phyloP scores from a whole-genome alignment of 2,888 invertebrate genomes.

The Belgica antarctica region DNA sequence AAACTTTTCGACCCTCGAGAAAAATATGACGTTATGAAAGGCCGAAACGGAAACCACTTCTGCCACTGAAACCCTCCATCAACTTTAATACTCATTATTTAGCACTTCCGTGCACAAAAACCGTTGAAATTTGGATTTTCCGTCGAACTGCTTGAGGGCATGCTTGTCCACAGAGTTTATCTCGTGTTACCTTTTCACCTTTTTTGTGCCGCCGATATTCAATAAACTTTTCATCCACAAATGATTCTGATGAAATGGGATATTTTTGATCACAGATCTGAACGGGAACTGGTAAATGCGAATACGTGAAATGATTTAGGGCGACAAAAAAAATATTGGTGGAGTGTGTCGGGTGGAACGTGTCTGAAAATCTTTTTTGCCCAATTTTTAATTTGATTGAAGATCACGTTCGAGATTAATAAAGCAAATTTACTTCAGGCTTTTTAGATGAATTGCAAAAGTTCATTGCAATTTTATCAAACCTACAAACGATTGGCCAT shows the following conservation, averaged over 20 bases:
- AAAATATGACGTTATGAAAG: background rate
- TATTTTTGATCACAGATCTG: background rate
- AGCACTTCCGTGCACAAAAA: background rate
- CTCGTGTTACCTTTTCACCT: conserved; percentile 15
- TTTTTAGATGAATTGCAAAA: no score
- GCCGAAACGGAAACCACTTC: conserved; percentile 7
- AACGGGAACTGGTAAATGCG: background rate
- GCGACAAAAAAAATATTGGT: no score
- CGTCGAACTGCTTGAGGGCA: background rate
- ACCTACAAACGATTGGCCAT: no score
- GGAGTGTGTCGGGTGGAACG: no score
- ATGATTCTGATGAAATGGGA: background rate
- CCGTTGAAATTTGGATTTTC: background rate
- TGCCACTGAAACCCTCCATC: conserved; percentile 8
- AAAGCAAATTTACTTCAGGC: no score
- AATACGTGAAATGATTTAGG: no score
- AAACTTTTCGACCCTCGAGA: background rate
- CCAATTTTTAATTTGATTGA: no score
- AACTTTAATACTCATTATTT: background rate
- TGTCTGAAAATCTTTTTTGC: no score
- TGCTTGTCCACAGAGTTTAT: background rate
- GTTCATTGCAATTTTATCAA: no score
- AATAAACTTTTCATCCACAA: background rate
- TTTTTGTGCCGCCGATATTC: background rate
- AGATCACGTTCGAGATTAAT: no score